phyloP scores from a whole-genome alignment of 1,140 invertebrate species.

The Odontomachus brunneus region DNA sequence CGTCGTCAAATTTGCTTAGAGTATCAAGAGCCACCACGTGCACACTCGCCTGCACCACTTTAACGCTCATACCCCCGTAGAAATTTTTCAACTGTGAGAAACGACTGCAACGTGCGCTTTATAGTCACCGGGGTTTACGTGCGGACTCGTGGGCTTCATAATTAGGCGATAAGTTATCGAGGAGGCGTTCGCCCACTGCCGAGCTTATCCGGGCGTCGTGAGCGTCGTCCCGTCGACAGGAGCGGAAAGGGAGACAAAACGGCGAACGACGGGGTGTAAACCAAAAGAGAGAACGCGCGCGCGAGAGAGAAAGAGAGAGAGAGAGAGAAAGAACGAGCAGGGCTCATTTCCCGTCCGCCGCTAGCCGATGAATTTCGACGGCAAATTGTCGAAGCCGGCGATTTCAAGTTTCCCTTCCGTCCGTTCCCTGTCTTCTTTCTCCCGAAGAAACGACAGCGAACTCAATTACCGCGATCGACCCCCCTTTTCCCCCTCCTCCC shows the following conservation, averaged over 20 bases:
- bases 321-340: background rate
- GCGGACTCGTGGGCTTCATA: constrained; percentile 36
- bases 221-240: background rate
- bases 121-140: constrained; percentile 33
- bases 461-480: constrained; percentile 37
- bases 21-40: constrained; percentile 32
- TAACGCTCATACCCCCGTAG: background rate
- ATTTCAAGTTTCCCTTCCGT: constrained; percentile 54
- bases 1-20: constrained; percentile 48
- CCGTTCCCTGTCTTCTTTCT: background rate
- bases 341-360: constrained; percentile 68
- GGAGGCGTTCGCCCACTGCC: background rate
- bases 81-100: constrained; percentile 55
- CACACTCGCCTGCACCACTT: constrained; percentile 14
- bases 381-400: constrained; percentile 64
- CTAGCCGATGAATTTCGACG: constrained; percentile 62
- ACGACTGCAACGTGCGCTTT: constrained; percentile 37
- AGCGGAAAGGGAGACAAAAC: constrained; percentile 54
- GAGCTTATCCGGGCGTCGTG: constrained; percentile 30
- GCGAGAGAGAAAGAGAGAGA: constrained; percentile 6
- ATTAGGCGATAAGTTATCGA: constrained; percentile 59
- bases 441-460: constrained; percentile 6
- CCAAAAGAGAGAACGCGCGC: no score
- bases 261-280: constrained; percentile 31
- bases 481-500: no score